Base-by-base conservation (phyloP, 2,113 vertebrate genomes). In the Cinclus cinclus region DNA sequence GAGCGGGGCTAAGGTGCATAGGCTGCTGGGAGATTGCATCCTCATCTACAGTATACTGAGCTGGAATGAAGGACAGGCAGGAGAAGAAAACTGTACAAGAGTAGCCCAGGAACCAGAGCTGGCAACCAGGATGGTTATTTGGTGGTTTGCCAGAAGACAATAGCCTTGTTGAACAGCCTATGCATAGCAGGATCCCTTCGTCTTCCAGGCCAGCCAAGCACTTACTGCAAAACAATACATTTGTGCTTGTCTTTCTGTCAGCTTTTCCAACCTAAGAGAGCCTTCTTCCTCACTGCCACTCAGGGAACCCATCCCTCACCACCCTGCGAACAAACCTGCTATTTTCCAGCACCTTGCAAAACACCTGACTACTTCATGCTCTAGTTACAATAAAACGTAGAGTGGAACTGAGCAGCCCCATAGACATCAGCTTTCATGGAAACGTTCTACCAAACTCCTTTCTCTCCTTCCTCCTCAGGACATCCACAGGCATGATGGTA, bases 141-240 rank as follows among this genome's bases (percentile, higher is more conserved):
- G 87, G 85, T 90, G 86, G 86, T 92, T 81, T 88, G 41, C 83
- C 92, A 90, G 70, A 89, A 84, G 88, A 83, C 62, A 91, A 82
- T 52, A 88, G 83, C 75, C 58, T 89, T 73, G 62, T 76, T 87
- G 75, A 94, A 74, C 59, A 35, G 50, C 62, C 89, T 80, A 37
- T 22, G 68, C 37, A 10, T 50, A 90, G 73, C 12, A 4, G 87
- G 71, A 89, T 86, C 41, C 78, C 55, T 91, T 86, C 3, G 5
- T 89, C 81, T 92, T 83, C 89, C 69, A 86, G 58, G 68, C 42
- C 59, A 91, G 85, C 55, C 75, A 91, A 89, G 84, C 68, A 50
- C 88, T 85, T 74, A 53, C 17, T 0, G 0, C 47, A 42, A 70
- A 83, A 83, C 71, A 73, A 53, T 44, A 1, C 44, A 62, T 53